phyloP scores from a whole-genome alignment of 2,797 vertebrate genomes.

The Sitta carolinensis region DNA sequence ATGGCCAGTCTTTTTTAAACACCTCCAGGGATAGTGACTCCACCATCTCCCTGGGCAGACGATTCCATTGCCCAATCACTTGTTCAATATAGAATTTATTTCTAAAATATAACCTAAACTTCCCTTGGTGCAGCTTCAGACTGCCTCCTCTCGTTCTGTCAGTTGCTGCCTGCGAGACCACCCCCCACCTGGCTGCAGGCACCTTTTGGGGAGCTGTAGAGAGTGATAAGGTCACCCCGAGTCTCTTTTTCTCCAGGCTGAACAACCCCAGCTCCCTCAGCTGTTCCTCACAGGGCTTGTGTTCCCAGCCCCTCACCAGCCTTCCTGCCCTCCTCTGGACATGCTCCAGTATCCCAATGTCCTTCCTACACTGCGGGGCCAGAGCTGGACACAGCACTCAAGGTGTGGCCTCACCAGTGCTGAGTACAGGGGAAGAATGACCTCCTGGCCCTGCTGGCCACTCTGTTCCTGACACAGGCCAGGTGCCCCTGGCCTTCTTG shows the following conservation, averaged over 20 bases:
- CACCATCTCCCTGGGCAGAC: background rate
- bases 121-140: background rate
- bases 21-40: background rate
- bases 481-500: background rate
- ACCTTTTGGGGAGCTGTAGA: background rate
- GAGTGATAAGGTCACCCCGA: background rate
- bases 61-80: background rate
- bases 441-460: background rate
- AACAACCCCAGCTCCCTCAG: background rate
- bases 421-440: too few relatives aligned
- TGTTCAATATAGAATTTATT: background rate
- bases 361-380: background rate
- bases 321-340: background rate
- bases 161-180: accelerated
- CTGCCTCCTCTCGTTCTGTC: background rate
- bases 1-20: background rate
- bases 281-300: accelerated
- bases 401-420: background rate
- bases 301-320: background rate
- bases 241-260: background rate
- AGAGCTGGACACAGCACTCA: background rate
- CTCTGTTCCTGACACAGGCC: background rate
- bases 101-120: background rate
- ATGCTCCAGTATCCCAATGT: accelerated
- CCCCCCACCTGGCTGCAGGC: background rate